Conservation (phyloP, 2,113 vertebrate genomes). For the Zosterops borbonicus region DNA sequence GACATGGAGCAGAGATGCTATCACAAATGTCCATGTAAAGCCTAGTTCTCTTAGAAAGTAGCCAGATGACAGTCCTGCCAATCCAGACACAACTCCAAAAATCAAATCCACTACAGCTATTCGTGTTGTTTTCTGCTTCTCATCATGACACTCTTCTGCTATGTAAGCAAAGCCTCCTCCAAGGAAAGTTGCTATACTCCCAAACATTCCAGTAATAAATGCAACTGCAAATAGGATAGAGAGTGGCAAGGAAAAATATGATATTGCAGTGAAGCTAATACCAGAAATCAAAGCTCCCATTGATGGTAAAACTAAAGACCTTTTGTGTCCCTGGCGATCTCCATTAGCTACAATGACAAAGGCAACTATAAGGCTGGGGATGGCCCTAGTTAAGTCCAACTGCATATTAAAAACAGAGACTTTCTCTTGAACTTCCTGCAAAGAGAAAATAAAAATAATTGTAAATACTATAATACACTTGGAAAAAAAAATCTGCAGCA, state of each 20-base stretch:
- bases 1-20: constrained; percentile 66
- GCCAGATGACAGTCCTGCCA: constrained; percentile 85
- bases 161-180: constrained; percentile 91
- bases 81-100: constrained; percentile 84
- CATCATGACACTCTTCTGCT: constrained; percentile 82
- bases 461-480: not conserved
- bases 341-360: constrained; percentile 89
- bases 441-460: constrained; percentile 50
- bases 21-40: constrained; percentile 87
- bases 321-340: constrained; percentile 86
- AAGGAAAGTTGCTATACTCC: constrained; percentile 84
- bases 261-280: constrained; percentile 73
- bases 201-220: constrained; percentile 82
- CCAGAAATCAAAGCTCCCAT: constrained; percentile 77
- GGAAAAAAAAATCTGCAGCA: not conserved
- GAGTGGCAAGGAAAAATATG: constrained; percentile 82
- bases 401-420: constrained; percentile 85
- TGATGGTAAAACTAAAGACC: constrained; percentile 84
- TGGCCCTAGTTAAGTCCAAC: constrained; percentile 78
- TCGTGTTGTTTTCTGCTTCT: constrained; percentile 83
- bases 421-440: constrained; percentile 88
- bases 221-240: constrained; percentile 80
- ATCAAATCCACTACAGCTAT: constrained; percentile 91
- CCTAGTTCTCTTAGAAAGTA: constrained; percentile 85
- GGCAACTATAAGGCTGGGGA: constrained; percentile 86